Evolutionary conservation across 2,888 invertebrate species (phyloP).

Genomic region (Beris chalybata): DNA sequence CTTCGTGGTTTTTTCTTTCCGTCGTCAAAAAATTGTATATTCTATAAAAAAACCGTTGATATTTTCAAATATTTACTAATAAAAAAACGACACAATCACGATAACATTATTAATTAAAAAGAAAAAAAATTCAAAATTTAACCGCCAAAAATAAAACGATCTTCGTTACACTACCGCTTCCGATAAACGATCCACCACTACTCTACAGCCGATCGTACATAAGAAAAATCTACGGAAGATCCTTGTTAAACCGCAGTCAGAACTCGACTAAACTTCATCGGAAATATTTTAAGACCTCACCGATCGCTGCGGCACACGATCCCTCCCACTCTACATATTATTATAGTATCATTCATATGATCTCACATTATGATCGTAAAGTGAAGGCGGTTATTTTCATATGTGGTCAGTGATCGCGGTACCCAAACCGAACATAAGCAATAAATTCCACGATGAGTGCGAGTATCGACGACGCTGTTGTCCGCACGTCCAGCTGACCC

Average conservation of each 20-base stretch:
- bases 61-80: slow-evolving; percentile 8
- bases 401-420: slow-evolving; percentile 18
- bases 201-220: not conserved
- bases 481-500: no score
- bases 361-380: slow-evolving; percentile 6
- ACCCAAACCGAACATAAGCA: not conserved
- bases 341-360: not conserved
- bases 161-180: not conserved
- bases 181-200: not conserved
- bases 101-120: not conserved
- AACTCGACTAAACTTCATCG: slow-evolving; percentile 30
- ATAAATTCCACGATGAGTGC: no score
- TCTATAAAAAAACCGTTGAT: not conserved
- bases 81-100: slow-evolving; percentile 10
- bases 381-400: slow-evolving; percentile 7
- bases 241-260: slow-evolving; percentile 23
- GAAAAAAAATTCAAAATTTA: not conserved
- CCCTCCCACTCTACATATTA: slow-evolving; percentile 13
- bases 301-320: slow-evolving; percentile 10
- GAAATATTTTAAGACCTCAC: slow-evolving; percentile 7
- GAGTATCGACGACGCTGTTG: no score
- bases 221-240: not conserved
- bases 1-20: no score
- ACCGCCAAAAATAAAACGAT: slow-evolving; percentile 17
- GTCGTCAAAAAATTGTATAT: not conserved